These are phyloP conservation scores for Myotis planiceps DNA, from an alignment of 2,797 vertebrate species.

Conservation along the genomic window DNA sequence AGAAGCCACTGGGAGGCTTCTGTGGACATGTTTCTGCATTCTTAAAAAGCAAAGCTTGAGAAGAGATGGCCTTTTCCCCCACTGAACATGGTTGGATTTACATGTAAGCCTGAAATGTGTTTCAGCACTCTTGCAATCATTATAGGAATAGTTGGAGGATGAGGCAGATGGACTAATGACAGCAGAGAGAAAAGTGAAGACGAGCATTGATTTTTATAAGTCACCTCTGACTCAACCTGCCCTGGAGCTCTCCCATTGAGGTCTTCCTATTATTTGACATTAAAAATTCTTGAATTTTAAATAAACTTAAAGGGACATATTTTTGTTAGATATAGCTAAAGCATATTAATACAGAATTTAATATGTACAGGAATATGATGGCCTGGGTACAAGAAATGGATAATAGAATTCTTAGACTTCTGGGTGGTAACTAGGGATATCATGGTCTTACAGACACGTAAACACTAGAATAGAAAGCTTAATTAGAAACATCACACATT, in stretches of 20 bases:
- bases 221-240: neutral
- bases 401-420: neutral
- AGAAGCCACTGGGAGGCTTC: neutral
- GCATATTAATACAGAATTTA: neutral
- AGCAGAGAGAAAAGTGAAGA: neutral
- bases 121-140: neutral
- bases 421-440: neutral
- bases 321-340: neutral
- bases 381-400: neutral
- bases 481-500: neutral
- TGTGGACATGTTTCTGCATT: neutral
- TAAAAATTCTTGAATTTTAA: neutral
- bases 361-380: neutral
- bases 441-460: neutral
- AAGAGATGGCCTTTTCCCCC: neutral
- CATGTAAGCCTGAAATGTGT: neutral
- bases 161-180: neutral
- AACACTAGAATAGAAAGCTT: neutral
- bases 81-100: constrained; percentile 12
- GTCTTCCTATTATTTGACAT: neutral
- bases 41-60: neutral
- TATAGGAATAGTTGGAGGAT: neutral
- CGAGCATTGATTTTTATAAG: neutral
- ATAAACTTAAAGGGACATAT: neutral
- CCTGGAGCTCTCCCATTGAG: neutral